Conservation (phyloP, 2,888 invertebrate genomes). For the Agrilus biguttatus region DNA sequence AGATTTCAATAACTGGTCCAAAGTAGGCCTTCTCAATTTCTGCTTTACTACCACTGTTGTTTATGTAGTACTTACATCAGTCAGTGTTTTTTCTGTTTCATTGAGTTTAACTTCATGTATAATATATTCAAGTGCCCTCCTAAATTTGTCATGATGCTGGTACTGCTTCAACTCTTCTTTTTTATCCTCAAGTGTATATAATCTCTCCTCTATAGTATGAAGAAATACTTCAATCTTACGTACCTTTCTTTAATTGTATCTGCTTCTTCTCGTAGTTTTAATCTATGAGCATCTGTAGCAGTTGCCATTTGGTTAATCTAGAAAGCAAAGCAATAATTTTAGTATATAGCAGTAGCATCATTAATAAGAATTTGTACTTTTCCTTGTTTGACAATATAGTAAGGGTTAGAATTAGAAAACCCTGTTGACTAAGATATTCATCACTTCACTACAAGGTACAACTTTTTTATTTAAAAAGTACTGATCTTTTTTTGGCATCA, state of each 20-base stretch:
- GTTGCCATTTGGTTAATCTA: slow-evolving; percentile 99
- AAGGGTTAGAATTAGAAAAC: slow-evolving; percentile 97
- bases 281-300: slow-evolving; percentile 90
- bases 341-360: neutral
- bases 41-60: slow-evolving; percentile 56
- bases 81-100: slow-evolving; percentile 83
- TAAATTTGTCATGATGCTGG: slow-evolving; percentile 93
- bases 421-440: slow-evolving; percentile 94
- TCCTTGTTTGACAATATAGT: slow-evolving; percentile 99
- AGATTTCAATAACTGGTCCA: slow-evolving; percentile 94
- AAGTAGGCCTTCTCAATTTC: slow-evolving; percentile 74
- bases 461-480: slow-evolving; percentile 98
- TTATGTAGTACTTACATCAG: slow-evolving; percentile 64
- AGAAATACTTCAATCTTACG: slow-evolving; percentile 96
- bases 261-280: slow-evolving; percentile 93
- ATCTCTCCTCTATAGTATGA: slow-evolving; percentile 88
- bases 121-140: slow-evolving; percentile 91
- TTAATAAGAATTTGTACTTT: slow-evolving; percentile 42
- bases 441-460: slow-evolving; percentile 92
- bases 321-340: slow-evolving; percentile 1
- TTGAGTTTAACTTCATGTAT: slow-evolving; percentile 93
- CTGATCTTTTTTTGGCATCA: slow-evolving; percentile 98
- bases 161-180: slow-evolving; percentile 98
- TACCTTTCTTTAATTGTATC: slow-evolving; percentile 74
- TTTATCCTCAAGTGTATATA: slow-evolving; percentile 93